Evolutionary conservation across 2,888 invertebrate species (phyloP), one percentile per base, ranked within the genome.

Genomic region (Ganaspis brasiliensis): DNA sequence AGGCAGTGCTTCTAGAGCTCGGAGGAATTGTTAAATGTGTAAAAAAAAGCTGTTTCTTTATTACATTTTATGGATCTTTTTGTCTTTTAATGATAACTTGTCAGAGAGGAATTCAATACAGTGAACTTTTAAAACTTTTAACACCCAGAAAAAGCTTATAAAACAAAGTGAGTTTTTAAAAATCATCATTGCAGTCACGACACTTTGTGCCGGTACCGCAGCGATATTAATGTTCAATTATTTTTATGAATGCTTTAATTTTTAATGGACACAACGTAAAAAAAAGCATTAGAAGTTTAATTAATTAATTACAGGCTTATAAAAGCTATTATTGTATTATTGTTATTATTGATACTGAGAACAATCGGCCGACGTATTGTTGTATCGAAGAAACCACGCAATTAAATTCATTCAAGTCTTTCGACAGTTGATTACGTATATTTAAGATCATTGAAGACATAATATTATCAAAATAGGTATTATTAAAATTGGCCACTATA

Each of bases 191-290:
- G 21, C 12, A 40, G 21, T 37, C 14, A 63, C 21, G 21, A 63
- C 40, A 26, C 71, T 52, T 52, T 26, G 55, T 52, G 52, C 40
- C 19, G 45, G 40, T 67, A 45, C 37, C 67, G 67, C 67, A 67
- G 67, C 67, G 67, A 67, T 31, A n/a, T 63, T 37, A 79, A 70
- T 82, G 83, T 84, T 84, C 79, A 82, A 85, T 84, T 79, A 81
- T 87, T 88, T 88, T 84, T 85, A 86, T 75, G 79, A 86, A 84
- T 84, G 80, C 83, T 86, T 85, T 85, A 80, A 85, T 87, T 86
- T 87, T 83, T 86, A 86, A 40, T 67, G 67, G 21, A 67, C n/a
- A 67, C 45, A 52, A 45, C 73, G 78, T 81, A 87, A 86, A 86
- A 84, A 82, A 84, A 86, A 85, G 84, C 81, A 79, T 78, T 86